Base-by-base conservation (phyloP, 1,140 invertebrate species). In the Hormaphis cornu region DNA sequence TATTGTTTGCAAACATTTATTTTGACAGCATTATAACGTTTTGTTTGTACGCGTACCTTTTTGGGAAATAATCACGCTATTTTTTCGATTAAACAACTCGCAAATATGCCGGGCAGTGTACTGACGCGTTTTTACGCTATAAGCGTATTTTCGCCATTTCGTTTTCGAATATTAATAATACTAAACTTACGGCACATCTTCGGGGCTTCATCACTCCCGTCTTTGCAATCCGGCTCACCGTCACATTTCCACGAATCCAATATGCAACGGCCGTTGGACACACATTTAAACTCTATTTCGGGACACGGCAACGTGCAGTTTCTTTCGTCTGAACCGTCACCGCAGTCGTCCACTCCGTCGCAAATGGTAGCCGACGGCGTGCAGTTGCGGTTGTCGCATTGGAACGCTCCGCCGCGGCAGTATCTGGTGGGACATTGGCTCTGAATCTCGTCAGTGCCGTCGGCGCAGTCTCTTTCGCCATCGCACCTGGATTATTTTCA, bases 211-310 rank as follows among this genome's bases (percentile, higher is more conserved):
- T 98, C 95, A 56, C 89, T 90, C 48, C 89, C 90, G 78, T 98
- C 95, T 75, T 90, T 90, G 77, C 95, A 98, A 76, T 97, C 94
- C 6, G 91, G 85, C 76, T 97, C 93, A 1, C 91, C 91, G 76
- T 97, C 95, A 77, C 95, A 98, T 74, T 91, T 91, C 95, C 96
- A 99, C 44, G 91, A 89, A 35, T 89, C 86, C 18, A 97, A 85
- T 69, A 98, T 95, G 78, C 96, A 98, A 33, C 91, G 83, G 1
- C 95, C 94, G 71, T 89, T 94, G 0, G 84, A 85, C 73, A 86
- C 86, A 76, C 95, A 98, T 76, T 97, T 96, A 77, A 96, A 97
- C 77, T 95, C 91, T 6, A 93, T 82, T n/a, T 89, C 87, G 0
- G 91, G 89, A 76, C 93, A 95, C n/a, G 89, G 89, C 53, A 88